A percentile compares a stretch with the other conserved stretches of the same genome.
Evolutionary conservation across 1,140 invertebrate genomes (phyloP).

Genomic region (Lasioglossum albipes): DNA sequence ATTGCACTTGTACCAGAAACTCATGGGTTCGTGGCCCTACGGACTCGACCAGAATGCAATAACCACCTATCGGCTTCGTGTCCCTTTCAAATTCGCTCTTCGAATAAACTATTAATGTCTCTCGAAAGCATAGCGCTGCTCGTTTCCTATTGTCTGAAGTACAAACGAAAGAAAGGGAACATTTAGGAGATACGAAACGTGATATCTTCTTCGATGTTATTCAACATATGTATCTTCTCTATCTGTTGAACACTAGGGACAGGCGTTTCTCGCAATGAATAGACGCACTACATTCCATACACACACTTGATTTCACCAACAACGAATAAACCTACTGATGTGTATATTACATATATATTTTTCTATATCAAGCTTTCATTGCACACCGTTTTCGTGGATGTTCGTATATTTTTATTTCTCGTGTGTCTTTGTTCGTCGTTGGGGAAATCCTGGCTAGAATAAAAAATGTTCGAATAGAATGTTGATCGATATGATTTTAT

Average conservation of each 20-base stretch:
- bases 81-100: conserved; percentile 47
- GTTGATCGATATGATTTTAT: conserved; percentile 17
- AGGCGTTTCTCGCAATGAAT: not conserved
- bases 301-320: conserved; percentile 5
- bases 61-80: conserved; percentile 60
- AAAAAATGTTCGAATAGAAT: not conserved
- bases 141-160: conserved; percentile 56
- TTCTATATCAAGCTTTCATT: conserved; percentile 27
- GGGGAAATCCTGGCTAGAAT: conserved; percentile 12
- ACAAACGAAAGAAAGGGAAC: not conserved
- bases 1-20: conserved; percentile 62
- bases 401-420: conserved; percentile 25
- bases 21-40: conserved; percentile 45
- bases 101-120: conserved; percentile 64
- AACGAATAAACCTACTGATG: conserved; percentile 15
- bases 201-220: conserved; percentile 4
- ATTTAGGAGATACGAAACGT: not conserved
- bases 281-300: conserved; percentile 25
- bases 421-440: conserved; percentile 26
- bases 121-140: conserved; percentile 65
- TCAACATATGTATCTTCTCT: not conserved
- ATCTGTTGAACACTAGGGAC: not conserved
- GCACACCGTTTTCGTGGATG: not conserved
- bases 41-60: conserved; percentile 64
- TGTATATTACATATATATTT: conserved; percentile 41